phyloP scores from a whole-genome alignment of 2,113 vertebrate genomes.

The Vanacampus margaritifer region DNA sequence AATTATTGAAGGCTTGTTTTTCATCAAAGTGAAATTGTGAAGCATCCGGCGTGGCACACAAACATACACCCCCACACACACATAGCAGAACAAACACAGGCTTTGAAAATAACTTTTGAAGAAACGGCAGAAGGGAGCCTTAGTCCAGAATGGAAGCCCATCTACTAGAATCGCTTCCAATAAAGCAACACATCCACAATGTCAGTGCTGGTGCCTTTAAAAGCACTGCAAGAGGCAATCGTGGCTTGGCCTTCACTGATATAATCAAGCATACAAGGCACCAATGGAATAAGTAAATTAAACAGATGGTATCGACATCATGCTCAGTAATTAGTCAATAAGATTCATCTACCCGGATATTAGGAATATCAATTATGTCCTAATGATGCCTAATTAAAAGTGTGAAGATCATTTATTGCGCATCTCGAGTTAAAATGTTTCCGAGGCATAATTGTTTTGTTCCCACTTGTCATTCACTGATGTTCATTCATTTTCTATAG shows the following conservation, averaged over 20 bases:
- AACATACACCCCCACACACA: not conserved
- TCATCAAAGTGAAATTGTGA: slow-evolving; percentile 51
- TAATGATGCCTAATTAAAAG: slow-evolving; percentile 20
- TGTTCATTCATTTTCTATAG: not conserved
- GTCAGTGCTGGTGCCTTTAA: not conserved
- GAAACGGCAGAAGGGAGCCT: slow-evolving; percentile 9
- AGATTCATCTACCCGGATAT: not conserved
- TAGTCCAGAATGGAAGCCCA: slow-evolving; percentile 17
- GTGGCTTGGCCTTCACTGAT: not conserved
- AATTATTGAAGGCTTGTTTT: slow-evolving; percentile 56
- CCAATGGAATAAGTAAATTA: not conserved
- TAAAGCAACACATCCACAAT: slow-evolving; percentile 2
- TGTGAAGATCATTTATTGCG: slow-evolving; percentile 3
- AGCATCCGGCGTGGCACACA: slow-evolving; percentile 3
- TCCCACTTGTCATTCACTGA: not conserved
- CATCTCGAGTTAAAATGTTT: not conserved
- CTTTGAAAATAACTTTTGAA: slow-evolving; percentile 34
- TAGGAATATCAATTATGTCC: not conserved
- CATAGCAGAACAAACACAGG: not conserved
- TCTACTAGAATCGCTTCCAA: not conserved
- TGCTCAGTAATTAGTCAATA: not conserved
- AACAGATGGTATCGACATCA: not conserved
- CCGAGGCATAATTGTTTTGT: not conserved
- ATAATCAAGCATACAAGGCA: not conserved
- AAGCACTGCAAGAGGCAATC: not conserved